Conservation (phyloP, 2,113 vertebrate species). For the Protobothrops flavoviridis region DNA sequence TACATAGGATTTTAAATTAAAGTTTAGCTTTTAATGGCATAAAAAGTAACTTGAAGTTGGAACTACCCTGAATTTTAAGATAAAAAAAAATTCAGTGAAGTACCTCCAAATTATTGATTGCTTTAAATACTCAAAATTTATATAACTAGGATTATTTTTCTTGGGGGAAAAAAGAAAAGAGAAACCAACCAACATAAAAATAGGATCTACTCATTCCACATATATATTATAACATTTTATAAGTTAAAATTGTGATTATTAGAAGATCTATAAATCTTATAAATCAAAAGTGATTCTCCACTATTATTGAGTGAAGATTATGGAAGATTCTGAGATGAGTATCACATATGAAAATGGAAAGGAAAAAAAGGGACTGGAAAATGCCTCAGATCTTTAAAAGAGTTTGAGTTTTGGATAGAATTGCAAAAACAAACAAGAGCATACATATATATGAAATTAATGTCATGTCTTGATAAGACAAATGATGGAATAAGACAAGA, state of each 20-base stretch:
- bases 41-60: constrained; percentile 24
- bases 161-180: background rate
- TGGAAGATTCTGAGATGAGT: background rate
- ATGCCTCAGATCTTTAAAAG: background rate
- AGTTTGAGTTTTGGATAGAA: background rate
- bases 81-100: background rate
- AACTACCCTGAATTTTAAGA: background rate
- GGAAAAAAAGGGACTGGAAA: background rate
- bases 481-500: background rate
- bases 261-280: background rate
- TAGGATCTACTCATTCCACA: background rate
- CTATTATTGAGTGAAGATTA: background rate
- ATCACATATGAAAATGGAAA: background rate
- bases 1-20: constrained; percentile 56
- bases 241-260: constrained; percentile 1
- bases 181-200: background rate
- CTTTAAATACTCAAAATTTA: background rate
- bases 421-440: background rate
- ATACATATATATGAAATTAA: background rate
- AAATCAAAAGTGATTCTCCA: background rate
- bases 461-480: background rate
- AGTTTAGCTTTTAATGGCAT: constrained; percentile 46
- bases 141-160: background rate
- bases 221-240: background rate
- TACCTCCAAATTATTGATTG: background rate